Conservation (phyloP, 2,797 vertebrate genomes). For the Eremophila alpestris region DNA sequence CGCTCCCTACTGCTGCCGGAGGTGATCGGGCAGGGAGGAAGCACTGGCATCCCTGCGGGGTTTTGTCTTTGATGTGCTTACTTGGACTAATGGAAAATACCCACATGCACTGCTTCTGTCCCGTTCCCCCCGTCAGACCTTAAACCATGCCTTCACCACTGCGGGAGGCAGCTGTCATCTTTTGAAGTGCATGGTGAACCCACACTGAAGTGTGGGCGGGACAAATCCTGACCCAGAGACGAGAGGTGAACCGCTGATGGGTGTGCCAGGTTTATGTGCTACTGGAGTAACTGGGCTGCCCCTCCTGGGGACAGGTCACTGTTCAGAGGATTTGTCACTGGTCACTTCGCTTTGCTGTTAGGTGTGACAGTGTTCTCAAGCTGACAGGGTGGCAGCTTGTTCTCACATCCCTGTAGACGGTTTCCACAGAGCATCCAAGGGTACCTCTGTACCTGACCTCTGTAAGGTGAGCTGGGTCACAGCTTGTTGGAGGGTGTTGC, state of each 20-base stretch:
- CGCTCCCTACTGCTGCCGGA: background rate
- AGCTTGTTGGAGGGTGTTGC: background rate
- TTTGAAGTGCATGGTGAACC: fast-evolving
- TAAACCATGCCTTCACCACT: background rate
- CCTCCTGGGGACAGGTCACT: too few species aligned
- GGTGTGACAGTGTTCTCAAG: background rate
- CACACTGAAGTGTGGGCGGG: background rate
- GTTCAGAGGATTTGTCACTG: background rate
- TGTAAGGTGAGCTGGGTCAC: background rate
- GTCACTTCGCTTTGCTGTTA: background rate
- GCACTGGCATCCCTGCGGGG: background rate
- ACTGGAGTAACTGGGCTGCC: background rate
- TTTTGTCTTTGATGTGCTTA: background rate
- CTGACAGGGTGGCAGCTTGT: background rate
- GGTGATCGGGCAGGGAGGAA: background rate
- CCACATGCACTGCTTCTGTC: background rate
- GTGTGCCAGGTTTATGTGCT: background rate
- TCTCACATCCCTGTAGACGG: background rate
- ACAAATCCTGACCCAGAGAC: background rate
- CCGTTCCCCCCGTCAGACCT: too few species aligned
- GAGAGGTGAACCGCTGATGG: background rate
- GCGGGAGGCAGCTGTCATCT: background rate
- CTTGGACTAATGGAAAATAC: background rate
- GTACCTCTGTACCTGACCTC: background rate
- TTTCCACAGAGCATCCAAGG: background rate